Evolutionary conservation across 2,888 invertebrate genomes (phyloP).

Genomic region (Zaprionus obscuricornis): DNA sequence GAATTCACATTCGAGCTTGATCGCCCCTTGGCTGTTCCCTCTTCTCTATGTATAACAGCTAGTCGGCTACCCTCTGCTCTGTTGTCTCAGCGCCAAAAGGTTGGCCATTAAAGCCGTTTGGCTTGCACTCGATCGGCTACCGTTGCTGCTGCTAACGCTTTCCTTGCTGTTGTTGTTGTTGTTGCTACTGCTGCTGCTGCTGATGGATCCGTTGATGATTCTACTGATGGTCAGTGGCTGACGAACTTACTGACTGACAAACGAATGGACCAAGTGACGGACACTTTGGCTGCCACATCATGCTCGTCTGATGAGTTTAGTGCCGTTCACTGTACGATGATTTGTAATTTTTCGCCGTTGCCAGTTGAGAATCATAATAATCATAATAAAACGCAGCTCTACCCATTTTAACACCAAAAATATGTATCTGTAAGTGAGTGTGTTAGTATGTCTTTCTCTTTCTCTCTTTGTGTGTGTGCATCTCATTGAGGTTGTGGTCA

Average conservation of each 20-base stretch:
- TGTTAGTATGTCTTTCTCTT: constrained; percentile 33
- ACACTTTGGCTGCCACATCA: constrained; percentile 24
- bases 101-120: constrained; percentile 67
- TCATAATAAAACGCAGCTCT: constrained; percentile 80
- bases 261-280: background rate
- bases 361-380: constrained; percentile 75
- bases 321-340: constrained; percentile 67
- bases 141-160: constrained; percentile 60
- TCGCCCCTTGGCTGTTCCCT: constrained; percentile 7
- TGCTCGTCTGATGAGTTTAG: constrained; percentile 67
- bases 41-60: too few relatives aligned
- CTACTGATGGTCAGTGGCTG: constrained; percentile 41
- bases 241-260: background rate
- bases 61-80: background rate
- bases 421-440: constrained; percentile 26
- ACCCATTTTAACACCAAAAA: constrained; percentile 78
- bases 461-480: constrained; percentile 18
- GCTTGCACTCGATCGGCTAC: constrained; percentile 66
- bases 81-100: constrained; percentile 10
- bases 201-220: constrained; percentile 43
- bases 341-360: constrained; percentile 66
- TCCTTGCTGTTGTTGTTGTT: constrained; percentile 9
- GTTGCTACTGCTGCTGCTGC: constrained; percentile 19
- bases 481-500: constrained; percentile 5
- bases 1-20: constrained; percentile 71